Conservation (phyloP, 2,888 invertebrate genomes). For the Antheraea assamensis region DNA sequence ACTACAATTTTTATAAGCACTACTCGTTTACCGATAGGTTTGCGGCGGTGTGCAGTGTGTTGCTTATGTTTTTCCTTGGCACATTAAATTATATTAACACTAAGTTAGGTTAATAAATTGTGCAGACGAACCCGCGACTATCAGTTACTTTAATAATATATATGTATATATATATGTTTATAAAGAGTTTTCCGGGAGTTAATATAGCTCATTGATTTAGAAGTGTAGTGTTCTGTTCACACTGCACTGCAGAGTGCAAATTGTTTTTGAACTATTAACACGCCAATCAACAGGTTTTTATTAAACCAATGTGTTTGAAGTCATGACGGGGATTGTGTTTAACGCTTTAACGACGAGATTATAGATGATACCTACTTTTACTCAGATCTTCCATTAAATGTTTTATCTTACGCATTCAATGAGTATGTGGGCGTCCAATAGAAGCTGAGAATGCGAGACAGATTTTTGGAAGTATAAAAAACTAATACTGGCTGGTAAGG, state of each 20-base stretch:
- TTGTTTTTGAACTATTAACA: background rate
- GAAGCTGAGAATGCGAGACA: too few relatives aligned
- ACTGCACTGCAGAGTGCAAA: slow-evolving; percentile 3
- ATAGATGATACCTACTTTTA: background rate
- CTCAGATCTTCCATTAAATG: background rate
- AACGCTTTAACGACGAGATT: background rate
- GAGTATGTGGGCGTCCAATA: background rate
- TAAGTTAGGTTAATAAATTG: too few relatives aligned
- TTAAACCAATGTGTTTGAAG: slow-evolving; percentile 12
- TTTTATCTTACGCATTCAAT: background rate
- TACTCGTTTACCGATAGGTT: too few relatives aligned
- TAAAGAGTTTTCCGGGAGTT: slow-evolving; percentile 25
- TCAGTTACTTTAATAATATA: too few relatives aligned
- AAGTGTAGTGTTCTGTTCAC: slow-evolving; percentile 9
- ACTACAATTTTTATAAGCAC: too few relatives aligned
- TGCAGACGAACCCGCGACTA: too few relatives aligned
- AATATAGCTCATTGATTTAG: slow-evolving; percentile 23
- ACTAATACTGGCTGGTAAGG: background rate
- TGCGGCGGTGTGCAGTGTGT: too few relatives aligned
- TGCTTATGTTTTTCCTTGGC: too few relatives aligned
- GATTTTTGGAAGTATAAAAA: too few relatives aligned
- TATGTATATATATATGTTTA: slow-evolving; percentile 26
- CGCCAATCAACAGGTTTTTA: slow-evolving; percentile 7
- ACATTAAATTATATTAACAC: too few relatives aligned
- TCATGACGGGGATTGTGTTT: slow-evolving; percentile 3